Conservation (phyloP, 2,888 invertebrate species). For the Chrysina gloriosa region DNA sequence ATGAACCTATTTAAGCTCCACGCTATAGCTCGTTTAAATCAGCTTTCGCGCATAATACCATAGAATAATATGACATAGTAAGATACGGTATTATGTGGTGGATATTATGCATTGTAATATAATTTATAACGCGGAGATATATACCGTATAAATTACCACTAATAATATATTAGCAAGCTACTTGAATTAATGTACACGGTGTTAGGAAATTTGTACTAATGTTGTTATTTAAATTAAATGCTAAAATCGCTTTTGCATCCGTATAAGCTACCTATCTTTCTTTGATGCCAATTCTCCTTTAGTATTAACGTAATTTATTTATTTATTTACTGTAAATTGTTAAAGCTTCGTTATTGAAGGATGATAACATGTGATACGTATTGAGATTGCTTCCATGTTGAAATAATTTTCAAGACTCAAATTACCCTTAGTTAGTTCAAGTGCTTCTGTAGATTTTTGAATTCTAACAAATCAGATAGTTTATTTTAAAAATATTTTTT, state of each 20-base stretch:
- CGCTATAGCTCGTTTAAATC: constrained; percentile 8
- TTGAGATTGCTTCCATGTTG: too few relatives aligned
- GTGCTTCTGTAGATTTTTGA: too few relatives aligned
- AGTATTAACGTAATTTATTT: too few relatives aligned
- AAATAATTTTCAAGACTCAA: too few relatives aligned
- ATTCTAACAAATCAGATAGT: too few relatives aligned
- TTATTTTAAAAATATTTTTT: too few relatives aligned
- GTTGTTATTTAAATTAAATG: neutral
- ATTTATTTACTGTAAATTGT: too few relatives aligned
- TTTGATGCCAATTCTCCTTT: too few relatives aligned
- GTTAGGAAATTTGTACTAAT: neutral
- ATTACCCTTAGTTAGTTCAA: too few relatives aligned
- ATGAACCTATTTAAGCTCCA: neutral
- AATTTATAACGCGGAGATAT: constrained; percentile 17
- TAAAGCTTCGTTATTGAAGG: too few relatives aligned
- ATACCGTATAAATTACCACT: constrained; percentile 1
- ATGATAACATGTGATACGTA: too few relatives aligned
- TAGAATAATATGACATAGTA: constrained; percentile 1
- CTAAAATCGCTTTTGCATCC: neutral
- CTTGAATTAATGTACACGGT: neutral
- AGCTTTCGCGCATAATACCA: constrained; percentile 5
- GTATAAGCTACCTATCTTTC: neutral
- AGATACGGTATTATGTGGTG: constrained; percentile 22
- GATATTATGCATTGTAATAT: constrained; percentile 19
- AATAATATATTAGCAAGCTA: neutral